Percentiles rank a stretch among this genome's conserved stretches.
phyloP scores from a whole-genome alignment of 2,797 vertebrate genomes.

The Muscicapa striata region DNA sequence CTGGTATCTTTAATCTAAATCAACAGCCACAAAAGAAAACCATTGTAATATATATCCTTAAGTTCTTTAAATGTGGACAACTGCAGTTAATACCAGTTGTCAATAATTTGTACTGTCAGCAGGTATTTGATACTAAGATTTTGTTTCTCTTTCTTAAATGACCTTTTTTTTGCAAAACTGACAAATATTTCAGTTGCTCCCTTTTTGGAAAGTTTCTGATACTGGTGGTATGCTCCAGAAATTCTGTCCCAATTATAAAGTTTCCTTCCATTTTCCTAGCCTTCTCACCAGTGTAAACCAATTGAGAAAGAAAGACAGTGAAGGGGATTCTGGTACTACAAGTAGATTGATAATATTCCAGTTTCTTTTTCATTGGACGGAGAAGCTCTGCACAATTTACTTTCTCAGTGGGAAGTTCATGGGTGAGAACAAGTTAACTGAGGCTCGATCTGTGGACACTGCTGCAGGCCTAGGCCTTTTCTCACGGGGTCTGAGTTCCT shows the following conservation, averaged over 20 bases:
- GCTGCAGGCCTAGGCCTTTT: too few relatives aligned
- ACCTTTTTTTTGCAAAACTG: not conserved
- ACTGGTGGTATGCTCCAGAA: not conserved
- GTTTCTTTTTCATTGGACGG: conserved; percentile 11
- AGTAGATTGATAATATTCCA: not conserved
- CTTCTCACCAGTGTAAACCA: conserved; percentile 15
- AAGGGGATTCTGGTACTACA: not conserved
- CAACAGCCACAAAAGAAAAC: not conserved
- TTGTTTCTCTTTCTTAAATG: not conserved
- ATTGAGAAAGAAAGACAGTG: conserved; percentile 23
- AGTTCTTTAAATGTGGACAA: not conserved
- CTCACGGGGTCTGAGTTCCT: too few relatives aligned
- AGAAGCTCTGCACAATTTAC: conserved; percentile 14
- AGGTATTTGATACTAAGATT: not conserved
- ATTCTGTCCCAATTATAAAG: not conserved
- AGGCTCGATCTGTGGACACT: too few relatives aligned
- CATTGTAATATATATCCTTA: not conserved
- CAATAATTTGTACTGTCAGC: not conserved
- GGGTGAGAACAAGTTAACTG: conserved; percentile 61
- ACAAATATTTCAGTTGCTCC: not conserved
- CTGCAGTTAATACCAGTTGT: not conserved
- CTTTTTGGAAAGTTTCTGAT: not conserved
- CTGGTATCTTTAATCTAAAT: not conserved
- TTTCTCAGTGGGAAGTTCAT: conserved; percentile 49
- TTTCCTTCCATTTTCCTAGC: not conserved